Conservation (phyloP, 2,888 invertebrate species). For the Trissolcus japonicus region DNA sequence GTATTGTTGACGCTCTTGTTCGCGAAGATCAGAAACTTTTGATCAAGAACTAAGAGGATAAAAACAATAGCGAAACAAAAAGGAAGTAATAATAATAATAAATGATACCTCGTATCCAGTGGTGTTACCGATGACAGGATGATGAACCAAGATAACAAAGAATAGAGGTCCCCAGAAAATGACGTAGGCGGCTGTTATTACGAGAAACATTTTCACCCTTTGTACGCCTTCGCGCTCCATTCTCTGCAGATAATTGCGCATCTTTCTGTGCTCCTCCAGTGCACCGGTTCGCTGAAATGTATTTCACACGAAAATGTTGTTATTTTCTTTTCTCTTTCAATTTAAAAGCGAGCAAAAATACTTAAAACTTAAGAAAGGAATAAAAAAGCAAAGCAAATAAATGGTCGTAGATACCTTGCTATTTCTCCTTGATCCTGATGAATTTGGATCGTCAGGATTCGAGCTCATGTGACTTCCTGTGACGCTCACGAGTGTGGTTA, state of each 20-base stretch:
- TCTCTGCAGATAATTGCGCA: slow-evolving; percentile 86
- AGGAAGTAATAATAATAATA: slow-evolving; percentile 13
- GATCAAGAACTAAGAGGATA: too few relatives aligned
- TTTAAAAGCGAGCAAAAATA: too few relatives aligned
- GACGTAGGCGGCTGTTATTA: slow-evolving; percentile 89
- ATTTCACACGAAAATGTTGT: slow-evolving; percentile 22
- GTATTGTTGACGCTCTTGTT: slow-evolving; percentile 3
- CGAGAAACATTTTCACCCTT: slow-evolving; percentile 89
- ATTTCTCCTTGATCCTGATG: slow-evolving; percentile 47
- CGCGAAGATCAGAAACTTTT: too few relatives aligned
- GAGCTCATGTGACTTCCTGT: slow-evolving; percentile 80
- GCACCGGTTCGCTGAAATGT: slow-evolving; percentile 77
- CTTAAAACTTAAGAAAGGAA: too few relatives aligned
- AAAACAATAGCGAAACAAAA: too few relatives aligned
- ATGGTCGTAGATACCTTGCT: slow-evolving; percentile 38
- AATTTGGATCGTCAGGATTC: slow-evolving; percentile 35
- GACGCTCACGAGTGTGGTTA: slow-evolving; percentile 89
- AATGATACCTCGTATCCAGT: slow-evolving; percentile 84
- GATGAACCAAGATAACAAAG: slow-evolving; percentile 88
- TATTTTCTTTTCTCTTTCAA: neutral
- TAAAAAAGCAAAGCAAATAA: neutral
- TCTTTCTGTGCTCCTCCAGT: slow-evolving; percentile 84
- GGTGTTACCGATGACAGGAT: slow-evolving; percentile 84
- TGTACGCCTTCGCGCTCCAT: slow-evolving; percentile 89
- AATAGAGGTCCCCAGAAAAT: slow-evolving; percentile 95